phyloP scores from a whole-genome alignment of 2,797 vertebrate genomes.

The Choloepus didactylus region DNA sequence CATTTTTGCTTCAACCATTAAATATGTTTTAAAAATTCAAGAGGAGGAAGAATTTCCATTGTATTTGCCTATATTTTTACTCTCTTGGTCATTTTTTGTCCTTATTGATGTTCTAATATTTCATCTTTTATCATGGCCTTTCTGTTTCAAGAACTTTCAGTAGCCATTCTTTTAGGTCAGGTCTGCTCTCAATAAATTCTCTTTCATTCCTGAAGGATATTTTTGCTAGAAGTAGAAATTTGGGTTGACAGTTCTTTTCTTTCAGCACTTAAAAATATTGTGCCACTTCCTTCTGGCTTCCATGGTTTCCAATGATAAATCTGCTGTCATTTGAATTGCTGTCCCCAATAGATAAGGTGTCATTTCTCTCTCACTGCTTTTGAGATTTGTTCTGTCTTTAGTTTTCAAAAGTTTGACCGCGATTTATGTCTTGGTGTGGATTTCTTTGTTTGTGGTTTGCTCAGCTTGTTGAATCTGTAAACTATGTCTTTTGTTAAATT shows the following conservation, averaged over 20 bases:
- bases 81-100: not conserved
- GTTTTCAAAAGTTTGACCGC: conserved; percentile 50
- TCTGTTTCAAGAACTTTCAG: conserved; percentile 23
- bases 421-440: not conserved
- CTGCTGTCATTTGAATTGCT: not conserved
- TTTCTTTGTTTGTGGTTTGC: conserved; percentile 42
- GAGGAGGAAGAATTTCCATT: not conserved
- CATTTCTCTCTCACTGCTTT: conserved; percentile 8
- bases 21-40: conserved; percentile 61
- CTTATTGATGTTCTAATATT: conserved; percentile 45
- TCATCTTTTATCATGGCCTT: conserved; percentile 8
- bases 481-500: conserved; percentile 26
- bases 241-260: conserved; percentile 37
- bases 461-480: conserved; percentile 23
- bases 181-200: conserved; percentile 15
- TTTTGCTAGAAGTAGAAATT: conserved; percentile 29
- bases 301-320: conserved; percentile 32
- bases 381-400: conserved; percentile 34
- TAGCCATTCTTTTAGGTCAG: conserved; percentile 21
- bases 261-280: conserved; percentile 49
- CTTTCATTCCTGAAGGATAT: not conserved
- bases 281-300: conserved; percentile 38
- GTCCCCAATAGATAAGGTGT: not conserved
- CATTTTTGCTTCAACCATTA: conserved; percentile 44
- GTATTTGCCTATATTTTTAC: conserved; percentile 4